Conservation (phyloP, 2,797 vertebrate species). For the Tangara arthus region DNA sequence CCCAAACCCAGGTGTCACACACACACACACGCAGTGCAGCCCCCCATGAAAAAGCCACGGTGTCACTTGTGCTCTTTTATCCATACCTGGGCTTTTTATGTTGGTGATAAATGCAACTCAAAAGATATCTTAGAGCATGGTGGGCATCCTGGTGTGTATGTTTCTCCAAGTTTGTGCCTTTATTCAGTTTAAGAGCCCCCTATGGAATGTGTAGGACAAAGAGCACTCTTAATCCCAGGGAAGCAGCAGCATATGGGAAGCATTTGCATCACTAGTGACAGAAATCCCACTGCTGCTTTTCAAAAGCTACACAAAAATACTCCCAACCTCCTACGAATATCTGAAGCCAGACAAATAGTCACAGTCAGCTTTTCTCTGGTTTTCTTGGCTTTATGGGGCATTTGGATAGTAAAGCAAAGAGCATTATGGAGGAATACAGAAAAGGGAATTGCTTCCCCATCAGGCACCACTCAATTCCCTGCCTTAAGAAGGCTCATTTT, state of each 20-base stretch:
- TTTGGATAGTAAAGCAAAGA: not conserved
- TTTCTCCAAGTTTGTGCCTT: not conserved
- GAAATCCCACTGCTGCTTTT: constrained; percentile 13
- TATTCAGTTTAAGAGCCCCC: not conserved
- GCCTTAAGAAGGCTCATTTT: not conserved
- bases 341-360: constrained; percentile 5
- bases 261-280: not conserved
- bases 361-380: not conserved
- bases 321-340: not conserved
- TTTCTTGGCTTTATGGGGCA: not conserved
- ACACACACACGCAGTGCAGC: not conserved
- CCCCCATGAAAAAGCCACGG: not conserved
- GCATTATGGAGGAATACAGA: not conserved
- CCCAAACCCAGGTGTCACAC: not conserved
- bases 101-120: not conserved
- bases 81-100: not conserved
- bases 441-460: not conserved
- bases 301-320: not conserved
- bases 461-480: not conserved
- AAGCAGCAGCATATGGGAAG: constrained; percentile 14
- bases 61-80: not conserved
- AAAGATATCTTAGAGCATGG: not conserved
- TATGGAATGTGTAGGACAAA: constrained; percentile 8
- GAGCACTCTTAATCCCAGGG: not conserved
- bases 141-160: not conserved